Conservation (phyloP, 2,888 invertebrate genomes). For the Polydrusus pterygomalis region DNA sequence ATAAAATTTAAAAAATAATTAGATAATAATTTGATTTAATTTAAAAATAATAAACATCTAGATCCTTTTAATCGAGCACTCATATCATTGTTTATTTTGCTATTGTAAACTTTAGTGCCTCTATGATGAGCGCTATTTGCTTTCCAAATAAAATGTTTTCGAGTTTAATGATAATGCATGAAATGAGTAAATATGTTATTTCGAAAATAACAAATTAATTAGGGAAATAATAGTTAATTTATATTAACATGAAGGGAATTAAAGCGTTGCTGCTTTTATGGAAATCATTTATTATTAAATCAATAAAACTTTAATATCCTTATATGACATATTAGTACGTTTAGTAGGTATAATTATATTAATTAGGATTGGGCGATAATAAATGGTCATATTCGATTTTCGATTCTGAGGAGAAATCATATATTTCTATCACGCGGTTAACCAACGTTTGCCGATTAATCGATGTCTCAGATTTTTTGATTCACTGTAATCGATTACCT, state of each 20-base stretch:
- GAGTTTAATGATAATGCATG: conserved; percentile 34
- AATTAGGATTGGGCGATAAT: no score
- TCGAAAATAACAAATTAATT: conserved; percentile 44
- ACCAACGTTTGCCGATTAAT: no score
- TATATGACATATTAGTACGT: not conserved
- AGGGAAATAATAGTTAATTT: conserved; percentile 27
- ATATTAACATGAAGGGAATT: not conserved
- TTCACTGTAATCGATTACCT: no score
- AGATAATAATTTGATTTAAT: conserved; percentile 13
- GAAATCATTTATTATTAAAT: not conserved
- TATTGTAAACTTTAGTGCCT: conserved; percentile 21
- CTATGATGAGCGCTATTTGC: not conserved
- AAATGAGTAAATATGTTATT: conserved; percentile 39
- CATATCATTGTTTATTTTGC: conserved; percentile 37
- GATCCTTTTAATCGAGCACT: conserved; percentile 31
- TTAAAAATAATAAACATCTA: conserved; percentile 30
- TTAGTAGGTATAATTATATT: not conserved
- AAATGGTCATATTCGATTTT: no score
- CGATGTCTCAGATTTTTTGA: no score
- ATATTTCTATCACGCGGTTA: no score
- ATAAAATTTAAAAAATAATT: not conserved
- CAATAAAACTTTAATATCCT: not conserved
- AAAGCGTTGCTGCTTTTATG: not conserved
- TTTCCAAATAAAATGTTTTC: conserved; percentile 17
- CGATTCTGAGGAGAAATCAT: no score